Evolutionary conservation across 53 echinoderm and acorn worm genomes (phyloP), one percentile per base, ranked within the genome.

Genomic region (Patiria pectinifera): DNA sequence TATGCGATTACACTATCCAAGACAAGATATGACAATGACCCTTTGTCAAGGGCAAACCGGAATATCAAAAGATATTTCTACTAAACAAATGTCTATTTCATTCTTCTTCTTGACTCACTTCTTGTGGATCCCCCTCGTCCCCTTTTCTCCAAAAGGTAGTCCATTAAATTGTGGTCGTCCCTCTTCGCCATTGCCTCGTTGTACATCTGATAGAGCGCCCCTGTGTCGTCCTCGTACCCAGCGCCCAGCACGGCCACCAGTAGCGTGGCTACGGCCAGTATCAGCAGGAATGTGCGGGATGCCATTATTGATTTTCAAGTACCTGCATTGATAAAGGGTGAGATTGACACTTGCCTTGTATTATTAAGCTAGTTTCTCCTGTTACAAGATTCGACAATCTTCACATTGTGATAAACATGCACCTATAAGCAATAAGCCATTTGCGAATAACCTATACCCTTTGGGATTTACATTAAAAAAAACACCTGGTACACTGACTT

Each of bases 71-170:
- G 35, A 35, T 35, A 35, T 35, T 35, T 35, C 35, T 35, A 35
- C 8, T 24, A 7, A 25, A 22, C 44, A 9, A 3, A 4, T 24
- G 76, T 12, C 11, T 12, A n/a, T 24, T 25, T 24, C 8, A 1
- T 53, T 53, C 8, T 76, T 76, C 11, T 25, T 2, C 19, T 48
- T 2, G 19, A 69, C 90, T 81, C 11, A 90, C 90, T 90, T 81
- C 90, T 43, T 80, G 69, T 4, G 21, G 90, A 77, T 61, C 81
- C 90, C 18, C 90, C 90, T 16, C 90, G 62, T 60, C 90, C 90
- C 43, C 89, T 43, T 69, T 90, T 90, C 90, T 90, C 80, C 81
- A 81, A 2, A 16, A 90, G 80, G 49, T 46, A 90, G n/a, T 81
- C 66, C 90, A 90, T 90, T 4, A 90, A 62, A 24, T 11, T 23